A percentile compares a stretch with the other conserved stretches of the same genome.
These are phyloP conservation scores for Hydrophis major DNA, from an alignment of 2,797 vertebrate genomes.

Conservation along the genomic window DNA sequence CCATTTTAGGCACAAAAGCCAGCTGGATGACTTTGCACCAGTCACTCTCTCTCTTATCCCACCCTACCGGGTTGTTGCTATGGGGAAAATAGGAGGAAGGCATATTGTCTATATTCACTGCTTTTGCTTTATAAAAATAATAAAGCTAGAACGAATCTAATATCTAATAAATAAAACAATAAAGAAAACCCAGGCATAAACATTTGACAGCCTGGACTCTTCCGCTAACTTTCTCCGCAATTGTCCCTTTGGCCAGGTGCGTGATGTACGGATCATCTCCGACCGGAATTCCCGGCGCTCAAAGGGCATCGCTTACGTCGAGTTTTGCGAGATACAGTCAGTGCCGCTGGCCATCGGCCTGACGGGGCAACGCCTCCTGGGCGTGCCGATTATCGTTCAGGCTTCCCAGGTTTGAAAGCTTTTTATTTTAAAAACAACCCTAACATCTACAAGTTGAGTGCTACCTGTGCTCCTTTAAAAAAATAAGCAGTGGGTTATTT, in stretches of 20 bases:
- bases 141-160: not conserved
- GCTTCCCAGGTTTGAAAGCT: conserved; percentile 58
- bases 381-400: conserved; percentile 67
- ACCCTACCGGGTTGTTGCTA: not conserved
- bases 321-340: conserved; percentile 68
- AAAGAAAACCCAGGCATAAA: not conserved
- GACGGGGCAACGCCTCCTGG: conserved; percentile 62
- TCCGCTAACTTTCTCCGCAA: not conserved
- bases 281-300: conserved; percentile 66
- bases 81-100: not conserved
- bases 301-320: conserved; percentile 67
- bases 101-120: not conserved
- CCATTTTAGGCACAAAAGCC: too few relatives aligned
- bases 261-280: conserved; percentile 67
- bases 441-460: too few relatives aligned
- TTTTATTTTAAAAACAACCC: not conserved
- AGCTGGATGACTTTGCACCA: too few relatives aligned
- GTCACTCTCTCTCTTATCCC: not conserved
- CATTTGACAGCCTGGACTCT: not conserved
- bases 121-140: not conserved
- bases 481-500: not conserved
- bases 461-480: not conserved
- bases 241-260: conserved; percentile 51
- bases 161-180: too few relatives aligned
- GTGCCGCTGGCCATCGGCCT: conserved; percentile 65